Evolutionary conservation across 2,888 invertebrate species (phyloP), one percentile per base, ranked within the genome.

Genomic region (Nycteola revayana): DNA sequence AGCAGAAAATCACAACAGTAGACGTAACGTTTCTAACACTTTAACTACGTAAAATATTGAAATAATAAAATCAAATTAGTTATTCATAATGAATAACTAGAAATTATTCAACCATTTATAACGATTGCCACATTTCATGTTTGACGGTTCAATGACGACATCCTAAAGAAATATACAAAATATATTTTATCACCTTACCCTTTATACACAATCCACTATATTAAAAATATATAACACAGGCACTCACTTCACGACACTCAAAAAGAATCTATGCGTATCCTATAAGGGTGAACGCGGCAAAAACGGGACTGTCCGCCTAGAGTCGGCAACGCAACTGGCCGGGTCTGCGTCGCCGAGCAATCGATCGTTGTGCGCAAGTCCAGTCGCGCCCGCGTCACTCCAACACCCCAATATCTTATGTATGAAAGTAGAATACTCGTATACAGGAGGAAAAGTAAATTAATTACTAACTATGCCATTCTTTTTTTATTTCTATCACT

Each of bases 291-390:
- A 60, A 60, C 49, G 65, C 63, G 72, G 64, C 52, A 60, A 60
- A 60, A 53, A 52, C 60, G 54, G 59, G 44, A 32, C 54, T 53
- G 61, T 48, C 55, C 56, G 54, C 44, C 32, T 44, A 49, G 62
- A 56, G 66, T 57, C 58, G 58, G 60, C 57, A 61, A 60, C 73
- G 69, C 70, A 73, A 85, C 86, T 82, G 83, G 68, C 81, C 54
- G 56, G 82, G 79, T 57, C 56, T 65, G 70, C 71, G 75, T 66
- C 61, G 67, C 49, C 45, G 43, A 34, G 54, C 59, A 72, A 86
- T 88, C 87, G 85, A 86, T 87, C 65, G 75, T 21, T 61, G 54
- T 77, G 82, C 88, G 88, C 88, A 81, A 69, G 78, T 70, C 64
- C 66, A 56, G 33, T 74, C 36, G 67, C 52, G 55, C 50, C 66